Evolutionary conservation across 2,888 invertebrate species (phyloP), one percentile per base, ranked within the genome.

Genomic region (Heterodera filipjevi): DNA sequence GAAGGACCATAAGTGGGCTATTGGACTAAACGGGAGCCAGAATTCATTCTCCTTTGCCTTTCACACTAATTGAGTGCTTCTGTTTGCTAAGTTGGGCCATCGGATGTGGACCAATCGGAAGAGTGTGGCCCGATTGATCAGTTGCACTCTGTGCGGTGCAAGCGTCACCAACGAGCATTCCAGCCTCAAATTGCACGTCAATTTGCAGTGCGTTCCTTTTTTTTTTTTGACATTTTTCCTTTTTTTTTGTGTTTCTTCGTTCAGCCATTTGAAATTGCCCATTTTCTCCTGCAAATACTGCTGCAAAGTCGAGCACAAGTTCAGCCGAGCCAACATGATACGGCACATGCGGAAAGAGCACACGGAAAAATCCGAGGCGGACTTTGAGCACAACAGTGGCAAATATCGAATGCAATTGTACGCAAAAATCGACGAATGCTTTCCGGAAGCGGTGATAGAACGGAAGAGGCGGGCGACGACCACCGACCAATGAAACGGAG

Each of bases 121-220:
- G 59, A 59, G 59, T n/a, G 27, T 27, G n/a, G 59, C n/a, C 59
- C n/a, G 27, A n/a, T 12, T 59, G 27, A 27, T 59, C 59, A 27
- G n/a, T 6, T 59, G 59, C 59, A 59, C 59, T 59, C 27, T 1
- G 1, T 59, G 59, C 27, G 59, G 59, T n/a, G 59, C 59, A 5
- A 27, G 59, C 10, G 27, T 59, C 59, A 59, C 59, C 27, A 59
- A 59, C 12, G 59, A 59, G 27, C n/a, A 59, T 59, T 59, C 59
- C 27, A 59, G 59, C 27, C 59, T 59, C n/a, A 59, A 59, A 27
- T 59, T 59, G 59, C 59, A 59, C 59, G 59, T 59, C 27, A 59
- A 59, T 59, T 59, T 59, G 22, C 59, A 59, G 59, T 59, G 12
- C n/a, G 59, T 59, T n/a, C 19, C 22, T 19, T 16, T n/a, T 59